Evolutionary conservation across 2,888 invertebrate genomes (phyloP), one percentile per base, ranked within the genome.

Genomic region (Limnephilus marmoratus): DNA sequence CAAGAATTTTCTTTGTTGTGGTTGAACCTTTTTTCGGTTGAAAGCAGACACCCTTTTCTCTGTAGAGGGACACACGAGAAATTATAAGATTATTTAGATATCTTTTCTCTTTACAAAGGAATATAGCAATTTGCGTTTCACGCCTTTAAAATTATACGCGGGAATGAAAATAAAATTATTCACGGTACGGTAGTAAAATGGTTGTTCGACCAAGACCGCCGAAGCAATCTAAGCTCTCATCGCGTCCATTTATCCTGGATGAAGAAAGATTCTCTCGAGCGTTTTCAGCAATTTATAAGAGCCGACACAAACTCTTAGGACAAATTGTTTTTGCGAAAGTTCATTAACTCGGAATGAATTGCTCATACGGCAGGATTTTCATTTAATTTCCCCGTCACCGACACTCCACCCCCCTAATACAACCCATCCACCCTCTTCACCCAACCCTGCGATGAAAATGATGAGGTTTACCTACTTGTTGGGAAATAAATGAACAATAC

Each of bases 301-400:
- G 88, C 53, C 83, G 83, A 88, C 53, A 53, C 81, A 87, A 88
- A 88, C 88, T 83, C 86, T 81, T 85, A 80, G 81, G 90, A 81
- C 88, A 87, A 89, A 91, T 92, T 92, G 92, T 92, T 92, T 93
- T 93, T 86, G 88, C 90, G 88, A 90, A 92, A 93, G 92, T 93
- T 93, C 91, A 93, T 93, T 93, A 92, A 91, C 91, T 92, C 90
- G 87, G 90, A 93, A 93, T 92, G 85, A 93, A 93, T 93, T 93
- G 93, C 91, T 93, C 91, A 92, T 90, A 91, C 90, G 85, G 90
- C 91, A 90, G 88, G 93, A 91, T 90, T 93, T 93, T 93, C 93
- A 92, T 93, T 93, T 90, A 92, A 92, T 90, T 92, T 91, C 34
- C 90, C 88, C 34, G 53, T 88, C 68, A 68, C 68, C 88, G 31